Base-by-base conservation (phyloP, 1,140 invertebrate species). In the Oreohelix idahoensis region DNA sequence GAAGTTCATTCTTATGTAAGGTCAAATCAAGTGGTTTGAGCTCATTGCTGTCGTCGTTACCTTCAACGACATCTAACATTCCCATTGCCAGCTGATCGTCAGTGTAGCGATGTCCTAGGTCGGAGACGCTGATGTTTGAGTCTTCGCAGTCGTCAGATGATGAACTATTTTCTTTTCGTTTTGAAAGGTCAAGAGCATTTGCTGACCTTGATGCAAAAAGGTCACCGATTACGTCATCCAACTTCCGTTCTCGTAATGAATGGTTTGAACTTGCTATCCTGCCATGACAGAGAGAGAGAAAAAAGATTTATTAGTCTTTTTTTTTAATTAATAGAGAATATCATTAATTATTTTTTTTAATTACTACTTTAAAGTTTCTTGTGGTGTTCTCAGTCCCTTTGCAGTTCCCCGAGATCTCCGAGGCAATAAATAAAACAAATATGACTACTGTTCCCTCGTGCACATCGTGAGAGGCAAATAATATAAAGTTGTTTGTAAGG, bases 201-300 rank as follows among this genome's bases (percentile, higher is more conserved):
- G 77, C 15, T 45, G 77, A 20, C 58, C 36, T 79, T 39, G 63
- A 26, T 17, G 32, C 35, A 39, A 63, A 20, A 10, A 63, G 0
- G 23, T 23, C 79, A n/a, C 20, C 66, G 32, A 81, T 81, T 39
- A 79, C 78, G 17, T 71, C 69, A 71, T 81, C 79, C 8, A 81
- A 23, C 66, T 58, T 45, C 49, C 66, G 20, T 36, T 71, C 66
- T 23, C 63, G 53, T 49, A 23, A 17, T 23, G 45, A 10, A 1
- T 71, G 79, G 8, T 5, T 58, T n/a, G 38, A 32, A 53, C 75
- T 35, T 51, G 75, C 53, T 2, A 58, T 36, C 75, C 38, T 39
- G 8, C 26, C 29, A 32, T 10, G 23, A n/a, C 1, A 58, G 2
- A 58, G 4, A 58, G 20, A 15, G 1, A 58, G 23, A 58, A 58